Evolutionary conservation across 1,140 invertebrate genomes (phyloP).

Genomic region (Pissodes strobi): DNA sequence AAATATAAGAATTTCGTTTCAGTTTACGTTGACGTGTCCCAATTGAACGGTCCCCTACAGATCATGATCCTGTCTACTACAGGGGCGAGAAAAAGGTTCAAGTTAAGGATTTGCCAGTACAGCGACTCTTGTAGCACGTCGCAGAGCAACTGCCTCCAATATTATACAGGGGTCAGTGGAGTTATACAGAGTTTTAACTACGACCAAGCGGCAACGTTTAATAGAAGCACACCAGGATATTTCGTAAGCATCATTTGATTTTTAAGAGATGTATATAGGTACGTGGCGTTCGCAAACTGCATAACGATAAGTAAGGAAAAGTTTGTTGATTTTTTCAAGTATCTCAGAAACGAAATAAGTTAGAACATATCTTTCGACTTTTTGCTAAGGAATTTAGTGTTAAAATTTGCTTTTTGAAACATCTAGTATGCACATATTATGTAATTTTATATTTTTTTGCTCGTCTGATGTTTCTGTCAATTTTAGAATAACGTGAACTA

Average conservation of each 20-base stretch:
- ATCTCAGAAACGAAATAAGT: no score
- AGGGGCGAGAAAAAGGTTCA: slow-evolving; percentile 62
- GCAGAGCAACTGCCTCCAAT: slow-evolving; percentile 71
- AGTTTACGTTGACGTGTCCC: slow-evolving; percentile 75
- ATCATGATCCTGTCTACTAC: slow-evolving; percentile 67
- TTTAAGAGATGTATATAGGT: neutral
- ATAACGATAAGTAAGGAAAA: no score
- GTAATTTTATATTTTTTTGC: no score
- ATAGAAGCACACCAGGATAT: slow-evolving; percentile 60
- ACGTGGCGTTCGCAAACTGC: no score
- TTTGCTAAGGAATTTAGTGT: no score
- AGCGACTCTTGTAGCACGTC: slow-evolving; percentile 45
- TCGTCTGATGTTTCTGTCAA: no score
- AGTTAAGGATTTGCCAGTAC: slow-evolving; percentile 67
- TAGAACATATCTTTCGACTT: no score
- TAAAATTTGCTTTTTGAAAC: no score
- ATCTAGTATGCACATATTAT: no score
- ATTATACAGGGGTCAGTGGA: slow-evolving; percentile 64
- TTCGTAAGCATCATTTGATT: slow-evolving; percentile 59
- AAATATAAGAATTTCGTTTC: slow-evolving; percentile 53
- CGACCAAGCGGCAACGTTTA: slow-evolving; percentile 61
- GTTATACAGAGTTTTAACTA: slow-evolving; percentile 75
- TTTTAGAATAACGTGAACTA: slow-evolving; percentile 80
- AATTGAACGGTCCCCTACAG: slow-evolving; percentile 64
- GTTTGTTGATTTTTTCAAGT: no score